Percentiles rank a stretch among this genome's conserved stretches.
Evolutionary conservation across 2,888 invertebrate genomes (phyloP).

Genomic region (Folsomia manolachei): DNA sequence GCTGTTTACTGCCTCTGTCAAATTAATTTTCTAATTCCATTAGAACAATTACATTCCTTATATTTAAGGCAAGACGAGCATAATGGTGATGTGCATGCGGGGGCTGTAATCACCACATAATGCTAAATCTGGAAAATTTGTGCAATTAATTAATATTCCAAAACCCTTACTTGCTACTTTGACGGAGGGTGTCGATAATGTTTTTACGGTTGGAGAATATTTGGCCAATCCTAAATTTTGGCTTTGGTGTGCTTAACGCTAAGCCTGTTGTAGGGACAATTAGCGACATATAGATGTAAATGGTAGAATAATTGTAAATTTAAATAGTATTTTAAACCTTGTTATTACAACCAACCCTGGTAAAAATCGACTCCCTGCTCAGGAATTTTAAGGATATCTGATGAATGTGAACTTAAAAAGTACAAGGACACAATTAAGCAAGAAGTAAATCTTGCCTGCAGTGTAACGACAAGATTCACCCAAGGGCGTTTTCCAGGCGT

Average conservation of each 20-base stretch:
- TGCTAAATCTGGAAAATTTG: conserved; percentile 6
- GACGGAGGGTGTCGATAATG: no score
- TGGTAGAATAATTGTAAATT: not conserved
- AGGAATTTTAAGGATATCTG: no score
- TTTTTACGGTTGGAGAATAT: no score
- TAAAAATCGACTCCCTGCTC: no score
- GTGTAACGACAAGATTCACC: no score
- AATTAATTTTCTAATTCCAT: conserved; percentile 5
- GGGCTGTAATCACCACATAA: conserved; percentile 2
- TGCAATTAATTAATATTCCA: not conserved
- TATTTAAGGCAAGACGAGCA: not conserved
- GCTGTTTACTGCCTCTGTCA: not conserved
- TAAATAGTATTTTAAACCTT: not conserved
- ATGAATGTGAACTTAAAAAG: no score
- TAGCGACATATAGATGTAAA: not conserved
- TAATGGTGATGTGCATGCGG: no score
- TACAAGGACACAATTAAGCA: no score
- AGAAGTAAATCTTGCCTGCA: no score
- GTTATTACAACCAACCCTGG: no score
- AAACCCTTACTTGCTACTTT: not conserved
- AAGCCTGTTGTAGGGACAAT: not conserved
- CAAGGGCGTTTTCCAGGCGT: no score
- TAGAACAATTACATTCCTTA: not conserved
- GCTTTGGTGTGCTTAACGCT: not conserved
- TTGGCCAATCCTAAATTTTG: not conserved